These are phyloP conservation scores for Trichogramma pretiosum DNA, from an alignment of 1,140 invertebrate species.

Conservation along the genomic window DNA sequence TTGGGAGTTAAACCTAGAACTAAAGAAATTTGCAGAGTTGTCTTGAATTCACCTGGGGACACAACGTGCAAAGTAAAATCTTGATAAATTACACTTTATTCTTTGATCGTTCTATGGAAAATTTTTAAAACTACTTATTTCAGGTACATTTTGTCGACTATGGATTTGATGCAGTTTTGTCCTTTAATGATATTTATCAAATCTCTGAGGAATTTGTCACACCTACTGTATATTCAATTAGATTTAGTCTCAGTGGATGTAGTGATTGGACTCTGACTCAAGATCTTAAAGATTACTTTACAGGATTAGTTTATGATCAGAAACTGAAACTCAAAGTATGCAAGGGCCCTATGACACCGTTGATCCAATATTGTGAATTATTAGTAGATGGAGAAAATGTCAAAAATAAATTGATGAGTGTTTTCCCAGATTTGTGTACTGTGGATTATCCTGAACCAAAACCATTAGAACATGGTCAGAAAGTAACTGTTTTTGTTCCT, in stretches of 20 bases:
- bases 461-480: conserved; percentile 32
- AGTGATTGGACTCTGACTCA: conserved; percentile 55
- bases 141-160: conserved; percentile 71
- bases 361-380: conserved; percentile 64
- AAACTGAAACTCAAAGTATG: conserved; percentile 55
- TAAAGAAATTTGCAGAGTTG: conserved; percentile 58
- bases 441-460: conserved; percentile 19
- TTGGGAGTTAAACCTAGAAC: conserved; percentile 58
- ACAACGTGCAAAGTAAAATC: conserved; percentile 31
- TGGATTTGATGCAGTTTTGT: conserved; percentile 62
- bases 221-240: conserved; percentile 52
- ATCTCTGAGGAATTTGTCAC: conserved; percentile 45
- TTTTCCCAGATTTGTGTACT: conserved; percentile 25
- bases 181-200: conserved; percentile 59
- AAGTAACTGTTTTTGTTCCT: conserved; percentile 53
- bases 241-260: conserved; percentile 60
- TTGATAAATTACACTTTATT: background rate
- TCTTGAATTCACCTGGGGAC: conserved; percentile 58
- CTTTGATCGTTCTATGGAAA: background rate
- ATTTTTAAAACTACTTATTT: conserved; percentile 33
- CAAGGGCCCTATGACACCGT: conserved; percentile 54
- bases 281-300: conserved; percentile 61
- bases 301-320: conserved; percentile 53
- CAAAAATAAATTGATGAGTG: conserved; percentile 45
- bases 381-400: conserved; percentile 51